phyloP scores from a whole-genome alignment of 1,140 invertebrate genomes.

The Conopomorpha cramerella region DNA sequence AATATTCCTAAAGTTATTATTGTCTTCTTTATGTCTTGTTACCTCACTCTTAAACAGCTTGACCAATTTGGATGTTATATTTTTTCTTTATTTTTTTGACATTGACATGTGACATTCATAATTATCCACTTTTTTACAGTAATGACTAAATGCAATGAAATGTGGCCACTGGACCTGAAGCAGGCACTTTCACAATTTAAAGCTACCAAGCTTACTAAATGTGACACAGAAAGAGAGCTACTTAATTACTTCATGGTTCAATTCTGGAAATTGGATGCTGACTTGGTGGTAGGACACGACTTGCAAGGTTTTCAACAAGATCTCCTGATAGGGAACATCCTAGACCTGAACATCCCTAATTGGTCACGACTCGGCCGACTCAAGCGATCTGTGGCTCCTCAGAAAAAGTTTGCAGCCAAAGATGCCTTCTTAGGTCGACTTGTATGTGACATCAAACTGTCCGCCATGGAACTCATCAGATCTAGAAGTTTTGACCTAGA shows the following conservation, averaged over 20 bases:
- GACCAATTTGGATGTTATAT: background rate
- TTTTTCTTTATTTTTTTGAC: conserved; percentile 6
- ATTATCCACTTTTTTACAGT: conserved; percentile 62
- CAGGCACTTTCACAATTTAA: conserved; percentile 68
- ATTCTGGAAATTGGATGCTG: conserved; percentile 88
- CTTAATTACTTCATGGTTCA: conserved; percentile 83
- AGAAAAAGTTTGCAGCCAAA: conserved; percentile 57
- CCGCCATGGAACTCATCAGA: conserved; percentile 91
- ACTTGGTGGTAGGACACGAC: conserved; percentile 93
- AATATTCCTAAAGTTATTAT: too few species aligned
- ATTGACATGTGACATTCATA: too few species aligned
- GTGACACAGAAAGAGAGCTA: conserved; percentile 84
- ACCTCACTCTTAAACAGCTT: background rate
- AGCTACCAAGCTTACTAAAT: conserved; percentile 77
- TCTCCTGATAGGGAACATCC: conserved; percentile 83
- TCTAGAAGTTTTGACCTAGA: conserved; percentile 90
- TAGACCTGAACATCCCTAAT: conserved; percentile 74
- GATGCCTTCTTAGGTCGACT: conserved; percentile 79
- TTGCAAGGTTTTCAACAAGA: conserved; percentile 86
- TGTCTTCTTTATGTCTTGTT: too few species aligned
- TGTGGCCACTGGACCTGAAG: conserved; percentile 82
- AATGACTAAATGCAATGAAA: conserved; percentile 75
- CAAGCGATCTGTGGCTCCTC: conserved; percentile 68
- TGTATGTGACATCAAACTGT: conserved; percentile 91
- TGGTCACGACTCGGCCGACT: conserved; percentile 92